A percentile compares a stretch with the other conserved stretches of the same genome.
Conservation (phyloP, 2,797 vertebrate genomes). For the Scarus forsteni region DNA sequence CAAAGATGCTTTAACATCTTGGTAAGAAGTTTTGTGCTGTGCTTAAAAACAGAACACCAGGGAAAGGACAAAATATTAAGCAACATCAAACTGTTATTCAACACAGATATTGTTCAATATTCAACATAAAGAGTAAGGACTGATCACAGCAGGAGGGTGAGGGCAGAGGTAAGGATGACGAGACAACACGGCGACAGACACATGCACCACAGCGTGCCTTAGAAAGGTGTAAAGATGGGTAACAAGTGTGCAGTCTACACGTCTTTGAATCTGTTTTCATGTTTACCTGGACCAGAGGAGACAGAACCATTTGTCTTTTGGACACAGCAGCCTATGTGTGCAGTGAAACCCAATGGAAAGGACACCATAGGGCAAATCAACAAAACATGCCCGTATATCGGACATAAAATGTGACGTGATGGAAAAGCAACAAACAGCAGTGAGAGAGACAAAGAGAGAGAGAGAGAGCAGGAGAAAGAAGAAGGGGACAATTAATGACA, state of each 20-base stretch:
- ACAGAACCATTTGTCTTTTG: conserved; percentile 79
- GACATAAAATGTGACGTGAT: conserved; percentile 66
- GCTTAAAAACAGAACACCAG: conserved; percentile 31
- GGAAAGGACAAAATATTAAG: conserved; percentile 17
- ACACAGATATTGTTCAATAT: conserved; percentile 38
- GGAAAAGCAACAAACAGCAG: conserved; percentile 72
- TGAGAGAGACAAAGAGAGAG: conserved; percentile 55
- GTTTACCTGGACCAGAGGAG: conserved; percentile 85
- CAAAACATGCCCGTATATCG: conserved; percentile 68
- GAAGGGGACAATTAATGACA: conserved; percentile 77
- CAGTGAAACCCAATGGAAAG: conserved; percentile 67
- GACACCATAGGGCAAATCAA: conserved; percentile 69
- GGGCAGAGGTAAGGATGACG: conserved; percentile 31
- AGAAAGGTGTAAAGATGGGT: conserved; percentile 8
- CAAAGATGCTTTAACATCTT: conserved; percentile 59
- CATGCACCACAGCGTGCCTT: conserved; percentile 64
- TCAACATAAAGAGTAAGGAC: conserved; percentile 47
- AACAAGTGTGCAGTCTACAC: conserved; percentile 25
- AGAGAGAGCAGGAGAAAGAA: conserved; percentile 63
- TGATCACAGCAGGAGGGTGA: conserved; percentile 61
- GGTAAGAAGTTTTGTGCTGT: conserved; percentile 28
- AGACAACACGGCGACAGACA: conserved; percentile 49
- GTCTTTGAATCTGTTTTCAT: conserved; percentile 39
- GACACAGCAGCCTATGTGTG: conserved; percentile 77
- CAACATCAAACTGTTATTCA: conserved; percentile 22